Base-by-base conservation (phyloP, 92 coral and sea anemone genomes). In the Phenganax stokvisi region DNA sequence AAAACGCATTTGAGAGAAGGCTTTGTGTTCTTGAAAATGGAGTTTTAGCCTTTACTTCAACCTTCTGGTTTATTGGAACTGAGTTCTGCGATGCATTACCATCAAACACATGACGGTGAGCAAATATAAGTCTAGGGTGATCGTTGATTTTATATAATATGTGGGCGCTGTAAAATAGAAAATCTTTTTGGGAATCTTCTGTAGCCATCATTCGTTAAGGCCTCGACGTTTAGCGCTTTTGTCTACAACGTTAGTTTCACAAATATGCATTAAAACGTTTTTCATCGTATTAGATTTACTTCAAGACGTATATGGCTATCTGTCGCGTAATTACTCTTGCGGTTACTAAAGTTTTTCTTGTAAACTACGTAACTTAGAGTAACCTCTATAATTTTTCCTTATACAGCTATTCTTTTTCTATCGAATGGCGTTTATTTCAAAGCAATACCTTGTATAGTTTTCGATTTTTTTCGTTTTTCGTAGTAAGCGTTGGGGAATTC, bases 1-100 rank as follows among this genome's bases (percentile, higher is more conserved):
- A 55, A 57, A 76, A 57, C 65, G 54, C 56, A 37, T 10, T 56
- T 31, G 81, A 76, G 81, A 59, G 70, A 75, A 54, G n/a, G 30
- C 70, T 51, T 64, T 64, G 81, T 76, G 11, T 12, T 25, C 31
- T 58, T 31, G 13, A 57, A 76, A 52, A 59, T 64, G 54, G 6
- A 31, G 64, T 57, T 9, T 61, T 51, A 29, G 27, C n/a, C 37
- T 64, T 10, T 10, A 20, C 65, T 28, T 6, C 17, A 76, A 10
- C 6, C 60, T 10, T 55, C 70, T 29, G n/a, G 47, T 2, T 59
- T 31, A 37, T 37, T 5, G 47, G 47, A 37, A 5, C 47, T 1
- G 47, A 37, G 5, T 37, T 37, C 47, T 37, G 47, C 47, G 20
- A 76, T 76, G 71, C 70, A 76, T 76, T 59, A 31, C 16, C 54